phyloP scores from a whole-genome alignment of 37 sponge, comb jelly and placozoan species.

The Amphimedon queenslandica region DNA sequence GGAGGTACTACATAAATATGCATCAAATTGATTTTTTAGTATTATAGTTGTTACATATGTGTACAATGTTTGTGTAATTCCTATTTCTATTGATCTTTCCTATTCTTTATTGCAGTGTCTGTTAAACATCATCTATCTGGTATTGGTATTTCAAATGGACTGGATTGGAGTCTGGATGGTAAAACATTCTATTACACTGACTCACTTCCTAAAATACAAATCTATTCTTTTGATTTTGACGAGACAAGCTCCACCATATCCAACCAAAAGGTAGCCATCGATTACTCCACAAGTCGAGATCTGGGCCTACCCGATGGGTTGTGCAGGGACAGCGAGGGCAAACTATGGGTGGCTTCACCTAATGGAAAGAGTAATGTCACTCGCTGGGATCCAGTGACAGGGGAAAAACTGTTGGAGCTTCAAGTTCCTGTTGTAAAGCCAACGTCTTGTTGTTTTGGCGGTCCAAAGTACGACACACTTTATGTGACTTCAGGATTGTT shows the following conservation, averaged over 20 bases:
- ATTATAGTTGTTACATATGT: neutral
- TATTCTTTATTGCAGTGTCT: too few species aligned
- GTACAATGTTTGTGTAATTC: too few species aligned
- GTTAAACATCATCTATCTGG: neutral
- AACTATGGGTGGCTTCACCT: conserved; percentile 41
- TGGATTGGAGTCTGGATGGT: conserved; percentile 44
- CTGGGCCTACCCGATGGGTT: conserved; percentile 51
- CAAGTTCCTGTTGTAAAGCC: conserved; percentile 18
- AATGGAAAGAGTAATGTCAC: conserved; percentile 16
- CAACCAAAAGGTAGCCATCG: conserved; percentile 26
- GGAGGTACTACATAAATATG: neutral
- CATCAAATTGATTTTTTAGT: neutral
- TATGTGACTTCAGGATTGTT: conserved; percentile 37
- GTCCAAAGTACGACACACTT: conserved; percentile 38
- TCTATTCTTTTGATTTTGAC: conserved; percentile 39
- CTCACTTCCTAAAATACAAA: neutral
- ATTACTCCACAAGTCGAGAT: conserved; percentile 6
- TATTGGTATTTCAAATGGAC: conserved; percentile 48
- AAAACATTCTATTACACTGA: conserved; percentile 51
- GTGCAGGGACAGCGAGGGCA: conserved; percentile 29
- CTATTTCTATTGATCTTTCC: too few species aligned
- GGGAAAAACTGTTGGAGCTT: conserved; percentile 9
- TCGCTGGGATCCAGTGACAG: conserved; percentile 40
- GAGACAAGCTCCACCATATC: conserved; percentile 8
- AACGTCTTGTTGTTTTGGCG: conserved; percentile 69